These are phyloP conservation scores for Fragum fragum DNA, from an alignment of 2,888 invertebrate genomes.

Conservation along the genomic window DNA sequence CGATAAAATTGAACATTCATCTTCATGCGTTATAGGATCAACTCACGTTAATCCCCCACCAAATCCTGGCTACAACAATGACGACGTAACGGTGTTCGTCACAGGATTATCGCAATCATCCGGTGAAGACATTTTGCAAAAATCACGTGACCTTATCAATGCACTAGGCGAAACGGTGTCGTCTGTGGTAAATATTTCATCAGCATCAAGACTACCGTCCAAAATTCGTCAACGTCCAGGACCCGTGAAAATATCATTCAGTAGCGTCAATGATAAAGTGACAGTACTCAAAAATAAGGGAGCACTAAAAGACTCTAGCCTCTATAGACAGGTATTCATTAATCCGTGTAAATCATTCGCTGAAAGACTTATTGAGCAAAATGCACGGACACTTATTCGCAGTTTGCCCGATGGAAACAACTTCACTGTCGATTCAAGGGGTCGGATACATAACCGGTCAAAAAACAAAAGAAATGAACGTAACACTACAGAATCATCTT, in stretches of 20 bases:
- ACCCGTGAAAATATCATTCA: conserved; percentile 42
- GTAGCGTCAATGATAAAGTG: conserved; percentile 23
- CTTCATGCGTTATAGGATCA: background rate
- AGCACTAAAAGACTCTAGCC: background rate
- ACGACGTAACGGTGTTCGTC: conserved; percentile 1
- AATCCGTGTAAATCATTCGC: conserved; percentile 35
- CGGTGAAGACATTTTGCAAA: conserved; percentile 12
- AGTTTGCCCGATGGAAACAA: conserved; percentile 37
- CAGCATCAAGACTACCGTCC: conserved; percentile 1
- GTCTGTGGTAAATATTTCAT: background rate
- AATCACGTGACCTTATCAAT: conserved; percentile 18
- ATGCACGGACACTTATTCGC: conserved; percentile 45
- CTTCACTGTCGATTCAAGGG: conserved; percentile 35
- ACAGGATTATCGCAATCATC: background rate
- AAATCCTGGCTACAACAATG: background rate
- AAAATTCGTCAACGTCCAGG: background rate
- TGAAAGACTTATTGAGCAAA: conserved; percentile 45
- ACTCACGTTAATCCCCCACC: background rate
- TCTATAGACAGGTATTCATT: conserved; percentile 14
- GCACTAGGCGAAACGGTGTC: conserved; percentile 18
- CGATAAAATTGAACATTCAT: background rate
- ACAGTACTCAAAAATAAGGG: conserved; percentile 36
- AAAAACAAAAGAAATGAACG: no score
- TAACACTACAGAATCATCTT: background rate
- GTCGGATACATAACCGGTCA: conserved; percentile 36